Base-by-base conservation (phyloP, 2,113 vertebrate genomes). In the Anguilla japonica region DNA sequence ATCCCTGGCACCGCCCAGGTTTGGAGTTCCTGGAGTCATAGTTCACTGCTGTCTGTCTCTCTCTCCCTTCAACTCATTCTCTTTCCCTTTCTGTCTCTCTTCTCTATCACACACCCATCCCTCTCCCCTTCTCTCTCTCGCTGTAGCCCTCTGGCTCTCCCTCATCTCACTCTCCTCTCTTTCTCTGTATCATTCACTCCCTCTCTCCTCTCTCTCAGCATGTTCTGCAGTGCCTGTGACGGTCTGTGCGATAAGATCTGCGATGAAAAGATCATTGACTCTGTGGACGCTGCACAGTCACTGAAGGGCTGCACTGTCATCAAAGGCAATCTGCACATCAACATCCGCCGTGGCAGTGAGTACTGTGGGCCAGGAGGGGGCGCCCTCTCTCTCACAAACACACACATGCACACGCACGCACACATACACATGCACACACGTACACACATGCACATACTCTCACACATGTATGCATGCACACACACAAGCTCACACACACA, bases 311-410 rank as follows among this genome's bases (percentile, higher is more conserved):
- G 98, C 91, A 99, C 98, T 0, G 96, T 99, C 90, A 97, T 99
- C 92, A 97, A 95, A 91, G 98, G 98, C 85, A 98, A 98, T 92
- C 91, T 99, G 91, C 96, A 98, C 84, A 99, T 99, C 92, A 98
- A 98, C 93, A 99, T 99, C 95, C 97, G 98, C 5, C 95, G 97
- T 87, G 98, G 98, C 92, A 98, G 98, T 99, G 89, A 98, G 98
- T 98, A 91, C 85, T n/a, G 56, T 9, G 8, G 5, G 16, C 75
- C 34, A 34, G 56, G 5, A 29, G 56, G 29, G 53, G 29, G n/a
- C 7, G 50, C 43, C n/a, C 22, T 34, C 43, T 50, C 22, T 34
- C 43, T n/a, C 41, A 0, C 81, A 34, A 6, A n/a, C n/a, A 41
- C 39, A 41, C 40, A 3, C 16, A 20, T 22, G 2, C 39, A 80